Percentiles rank a stretch among this genome's conserved stretches.
phyloP scores from a whole-genome alignment of 2,888 invertebrate species.

The Apoda limacodes region DNA sequence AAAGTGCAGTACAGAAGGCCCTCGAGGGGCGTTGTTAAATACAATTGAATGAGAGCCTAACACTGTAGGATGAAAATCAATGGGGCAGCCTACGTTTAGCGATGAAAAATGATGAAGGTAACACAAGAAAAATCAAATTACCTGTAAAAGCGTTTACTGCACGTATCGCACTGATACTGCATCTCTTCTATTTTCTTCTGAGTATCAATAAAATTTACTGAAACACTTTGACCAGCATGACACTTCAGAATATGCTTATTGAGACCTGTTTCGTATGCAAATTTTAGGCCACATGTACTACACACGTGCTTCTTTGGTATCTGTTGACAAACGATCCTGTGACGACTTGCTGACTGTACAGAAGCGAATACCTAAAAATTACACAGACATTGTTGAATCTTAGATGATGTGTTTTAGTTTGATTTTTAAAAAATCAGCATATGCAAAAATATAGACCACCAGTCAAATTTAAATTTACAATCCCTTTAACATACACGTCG shows the following conservation, averaged over 20 bases:
- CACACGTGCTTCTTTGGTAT: slow-evolving; percentile 48
- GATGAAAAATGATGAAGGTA: no score
- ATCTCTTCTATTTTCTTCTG: slow-evolving; percentile 33
- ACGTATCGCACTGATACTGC: slow-evolving; percentile 70
- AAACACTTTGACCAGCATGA: slow-evolving; percentile 55
- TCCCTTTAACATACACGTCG: neutral
- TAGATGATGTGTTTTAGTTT: neutral
- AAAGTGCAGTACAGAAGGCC: no score
- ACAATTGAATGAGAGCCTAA: no score
- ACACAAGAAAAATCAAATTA: no score
- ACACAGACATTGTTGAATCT: neutral
- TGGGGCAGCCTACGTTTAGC: no score
- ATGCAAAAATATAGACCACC: no score
- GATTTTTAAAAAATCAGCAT: neutral
- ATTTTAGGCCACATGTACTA: slow-evolving; percentile 47
- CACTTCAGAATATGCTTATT: slow-evolving; percentile 56
- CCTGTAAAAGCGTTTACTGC: slow-evolving; percentile 72
- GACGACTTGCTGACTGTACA: slow-evolving; percentile 59
- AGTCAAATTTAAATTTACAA: no score
- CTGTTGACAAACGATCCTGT: slow-evolving; percentile 45
- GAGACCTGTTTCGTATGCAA: slow-evolving; percentile 55
- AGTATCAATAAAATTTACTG: slow-evolving; percentile 45
- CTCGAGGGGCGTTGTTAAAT: no score
- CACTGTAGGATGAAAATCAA: no score
- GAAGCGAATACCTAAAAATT: slow-evolving; percentile 50